Conservation (phyloP, 2,113 vertebrate genomes). For the Catharus fuscescens region DNA sequence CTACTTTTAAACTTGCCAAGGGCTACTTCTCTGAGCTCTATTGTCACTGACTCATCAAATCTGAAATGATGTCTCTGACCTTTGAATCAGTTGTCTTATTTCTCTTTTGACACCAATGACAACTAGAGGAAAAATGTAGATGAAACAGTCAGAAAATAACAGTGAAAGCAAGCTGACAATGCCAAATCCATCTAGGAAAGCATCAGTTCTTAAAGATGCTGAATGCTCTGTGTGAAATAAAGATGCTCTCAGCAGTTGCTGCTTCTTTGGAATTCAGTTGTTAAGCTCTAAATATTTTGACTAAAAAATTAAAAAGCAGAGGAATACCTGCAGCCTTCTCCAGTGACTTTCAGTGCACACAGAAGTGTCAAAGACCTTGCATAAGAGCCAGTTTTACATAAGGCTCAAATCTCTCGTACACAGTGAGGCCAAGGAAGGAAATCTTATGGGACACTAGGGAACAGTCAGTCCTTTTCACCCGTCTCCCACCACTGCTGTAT, state of each 20-base stretch:
- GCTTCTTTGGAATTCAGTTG: background rate
- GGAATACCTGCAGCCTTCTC: background rate
- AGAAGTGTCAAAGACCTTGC: background rate
- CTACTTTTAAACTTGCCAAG: conserved; percentile 11
- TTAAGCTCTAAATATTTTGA: background rate
- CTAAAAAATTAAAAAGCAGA: background rate
- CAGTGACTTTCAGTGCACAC: background rate
- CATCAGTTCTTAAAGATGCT: background rate
- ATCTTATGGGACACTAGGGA: background rate
- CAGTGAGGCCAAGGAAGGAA: background rate
- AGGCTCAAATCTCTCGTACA: background rate
- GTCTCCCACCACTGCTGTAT: accelerated
- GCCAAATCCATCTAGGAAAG: conserved; percentile 24
- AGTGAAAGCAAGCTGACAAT: conserved; percentile 26
- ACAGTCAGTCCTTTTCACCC: background rate
- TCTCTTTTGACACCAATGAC: conserved; percentile 60
- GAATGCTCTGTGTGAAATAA: background rate
- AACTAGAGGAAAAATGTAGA: conserved; percentile 43
- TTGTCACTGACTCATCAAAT: conserved; percentile 64
- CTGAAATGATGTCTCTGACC: conserved; percentile 59
- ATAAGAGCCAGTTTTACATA: background rate
- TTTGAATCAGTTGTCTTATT: conserved; percentile 58
- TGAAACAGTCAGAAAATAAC: conserved; percentile 37
- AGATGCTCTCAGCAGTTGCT: conserved; percentile 12
- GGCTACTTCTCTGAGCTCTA: background rate